A percentile compares a stretch with the other conserved stretches of the same genome.
Conservation (phyloP, 2,888 invertebrate genomes). For the Coenonympha glycerion region DNA sequence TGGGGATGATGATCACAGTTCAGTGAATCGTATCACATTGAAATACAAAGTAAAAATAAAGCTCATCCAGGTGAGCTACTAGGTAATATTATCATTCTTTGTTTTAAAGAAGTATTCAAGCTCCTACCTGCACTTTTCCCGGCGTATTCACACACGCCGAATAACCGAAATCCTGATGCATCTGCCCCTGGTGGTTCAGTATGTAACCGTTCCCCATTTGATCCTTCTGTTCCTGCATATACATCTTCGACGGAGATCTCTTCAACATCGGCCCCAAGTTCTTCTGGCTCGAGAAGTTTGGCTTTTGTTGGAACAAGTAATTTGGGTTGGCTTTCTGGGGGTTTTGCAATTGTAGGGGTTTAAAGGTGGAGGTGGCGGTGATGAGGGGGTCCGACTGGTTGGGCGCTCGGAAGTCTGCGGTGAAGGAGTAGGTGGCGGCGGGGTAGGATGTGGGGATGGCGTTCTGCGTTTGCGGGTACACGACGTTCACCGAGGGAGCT, state of each 20-base stretch:
- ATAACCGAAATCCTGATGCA: conserved; percentile 67
- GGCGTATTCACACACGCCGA: conserved; percentile 50
- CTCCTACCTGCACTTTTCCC: conserved; percentile 65
- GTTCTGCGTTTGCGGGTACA: conserved; percentile 78
- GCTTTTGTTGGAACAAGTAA: conserved; percentile 67
- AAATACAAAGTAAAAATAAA: too few relatives aligned
- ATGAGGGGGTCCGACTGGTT: conserved; percentile 75
- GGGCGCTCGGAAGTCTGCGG: conserved; percentile 85
- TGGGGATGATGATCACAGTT: too few relatives aligned
- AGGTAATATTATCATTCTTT: too few relatives aligned
- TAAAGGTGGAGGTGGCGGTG: conserved; percentile 73
- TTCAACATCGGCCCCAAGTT: conserved; percentile 48
- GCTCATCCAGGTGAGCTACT: too few relatives aligned
- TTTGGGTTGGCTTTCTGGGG: conserved; percentile 57
- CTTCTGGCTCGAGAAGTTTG: conserved; percentile 48
- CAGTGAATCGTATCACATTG: background rate
- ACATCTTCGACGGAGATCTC: conserved; percentile 60
- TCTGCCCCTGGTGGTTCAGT: conserved; percentile 57
- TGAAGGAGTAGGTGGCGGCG: conserved; percentile 87
- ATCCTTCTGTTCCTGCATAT: conserved; percentile 56
- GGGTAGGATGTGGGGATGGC: conserved; percentile 80
- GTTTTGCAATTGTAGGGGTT: conserved; percentile 71
- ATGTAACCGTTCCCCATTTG: conserved; percentile 54
- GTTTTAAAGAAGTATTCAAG: too few relatives aligned
- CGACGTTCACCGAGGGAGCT: conserved; percentile 78